Evolutionary conservation across 2,888 invertebrate genomes (phyloP), one percentile per base, ranked within the genome.

Genomic region (Heliconius ismenius): DNA sequence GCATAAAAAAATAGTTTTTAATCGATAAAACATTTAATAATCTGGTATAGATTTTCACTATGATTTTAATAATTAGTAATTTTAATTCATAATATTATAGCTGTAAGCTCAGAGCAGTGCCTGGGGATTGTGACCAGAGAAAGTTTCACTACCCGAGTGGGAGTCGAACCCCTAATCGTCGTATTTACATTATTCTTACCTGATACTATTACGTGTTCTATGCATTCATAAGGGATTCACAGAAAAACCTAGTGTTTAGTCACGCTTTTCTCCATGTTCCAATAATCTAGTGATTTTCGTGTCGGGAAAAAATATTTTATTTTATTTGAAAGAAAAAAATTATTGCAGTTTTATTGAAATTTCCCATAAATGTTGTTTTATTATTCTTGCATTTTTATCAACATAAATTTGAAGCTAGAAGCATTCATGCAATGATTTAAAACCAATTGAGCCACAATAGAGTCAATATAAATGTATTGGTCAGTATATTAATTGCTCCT

Each of bases 401-500:
- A n/a, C 3, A n/a, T 1, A 49, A 15, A 49, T 49, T 49, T 15
- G 4, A 49, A 49, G 13, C 15, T 3, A 15, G 2, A 15, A 13
- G 18, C 11, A 49, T 49, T 49, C 49, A 49, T n/a, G n/a, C n/a
- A 9, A n/a, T n/a, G 10, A n/a, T 58, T 58, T n/a, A n/a, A 58
- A 58, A 21, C 58, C 58, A 58, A 58, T n/a, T 58, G 58, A 9
- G 10, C n/a, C n/a, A 7, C 58, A 18, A 58, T n/a, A 3, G 10
- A n/a, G 58, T n/a, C 58, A 58, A n/a, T 58, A 58, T 21, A 58
- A 58, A n/a, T n/a, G 4, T 58, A n/a, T 58, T n/a, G n/a, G n/a
- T 58, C 58, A 58, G n/a, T 58, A 58, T n/a, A 58, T 58, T 58
- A 58, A 58, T 58, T 58, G n/a, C 58, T n/a, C 58, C n/a, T 58